phyloP scores from a whole-genome alignment of 2,113 vertebrate genomes.

The Stercorarius parasiticus region DNA sequence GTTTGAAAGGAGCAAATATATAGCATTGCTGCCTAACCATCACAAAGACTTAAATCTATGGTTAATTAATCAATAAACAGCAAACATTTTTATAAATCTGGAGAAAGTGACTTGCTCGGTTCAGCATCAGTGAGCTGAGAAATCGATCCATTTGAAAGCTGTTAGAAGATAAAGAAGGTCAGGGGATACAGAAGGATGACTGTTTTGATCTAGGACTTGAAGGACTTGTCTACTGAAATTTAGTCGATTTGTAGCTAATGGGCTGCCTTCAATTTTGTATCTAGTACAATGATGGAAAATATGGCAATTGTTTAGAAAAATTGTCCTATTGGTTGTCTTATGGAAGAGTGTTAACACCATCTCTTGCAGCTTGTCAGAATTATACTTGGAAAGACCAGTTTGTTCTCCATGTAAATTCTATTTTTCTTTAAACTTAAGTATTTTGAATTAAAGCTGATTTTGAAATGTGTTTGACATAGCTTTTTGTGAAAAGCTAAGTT shows the following conservation, averaged over 20 bases:
- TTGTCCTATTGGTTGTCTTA: neutral
- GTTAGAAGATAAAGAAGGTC: neutral
- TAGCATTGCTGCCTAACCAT: neutral
- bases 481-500: neutral
- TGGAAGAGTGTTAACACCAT: neutral
- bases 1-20: neutral
- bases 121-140: neutral
- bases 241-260: neutral
- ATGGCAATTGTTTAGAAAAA: neutral
- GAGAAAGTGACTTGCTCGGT: neutral
- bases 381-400: neutral
- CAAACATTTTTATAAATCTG: neutral
- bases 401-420: neutral
- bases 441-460: neutral
- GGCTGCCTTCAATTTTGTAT: neutral
- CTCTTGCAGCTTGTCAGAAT: neutral
- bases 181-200: neutral
- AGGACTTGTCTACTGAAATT: neutral
- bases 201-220: neutral
- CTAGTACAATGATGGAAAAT: neutral
- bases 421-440: neutral
- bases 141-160: neutral
- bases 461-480: neutral
- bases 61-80: neutral
- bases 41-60: neutral